phyloP scores from a whole-genome alignment of 2,888 invertebrate species.

The Lithosia quadra region DNA sequence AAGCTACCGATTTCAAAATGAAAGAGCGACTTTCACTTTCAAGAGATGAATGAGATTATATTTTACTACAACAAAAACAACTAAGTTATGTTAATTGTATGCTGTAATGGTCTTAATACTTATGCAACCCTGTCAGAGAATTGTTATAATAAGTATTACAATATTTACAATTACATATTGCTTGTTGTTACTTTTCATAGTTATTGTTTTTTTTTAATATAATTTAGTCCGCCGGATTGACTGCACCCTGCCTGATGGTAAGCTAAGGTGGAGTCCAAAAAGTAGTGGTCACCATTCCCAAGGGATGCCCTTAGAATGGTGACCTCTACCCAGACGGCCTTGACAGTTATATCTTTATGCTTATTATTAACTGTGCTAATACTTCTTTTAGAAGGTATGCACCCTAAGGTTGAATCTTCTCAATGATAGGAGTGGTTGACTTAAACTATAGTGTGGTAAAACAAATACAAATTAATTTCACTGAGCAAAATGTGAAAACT shows the following conservation, averaged over 20 bases:
- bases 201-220: background rate
- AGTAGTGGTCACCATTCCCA: too few relatives aligned
- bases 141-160: background rate
- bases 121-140: slow-evolving; percentile 6
- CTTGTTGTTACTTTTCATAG: background rate
- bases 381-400: background rate
- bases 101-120: background rate
- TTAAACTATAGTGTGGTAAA: too few relatives aligned
- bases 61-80: slow-evolving; percentile 2
- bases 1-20: background rate
- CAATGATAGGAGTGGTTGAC: too few relatives aligned
- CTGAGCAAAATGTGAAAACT: too few relatives aligned
- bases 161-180: background rate
- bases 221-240: too few relatives aligned
- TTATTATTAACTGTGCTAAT: background rate
- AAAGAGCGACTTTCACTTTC: slow-evolving; percentile 27
- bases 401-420: background rate
- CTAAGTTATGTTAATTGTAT: slow-evolving; percentile 8
- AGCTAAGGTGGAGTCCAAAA: too few relatives aligned
- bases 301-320: too few relatives aligned
- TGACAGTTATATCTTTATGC: too few relatives aligned
- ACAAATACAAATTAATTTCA: too few relatives aligned
- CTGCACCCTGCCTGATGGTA: too few relatives aligned
- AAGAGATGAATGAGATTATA: slow-evolving; percentile 26
- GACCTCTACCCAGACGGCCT: too few relatives aligned